A percentile compares a stretch with the other conserved stretches of the same genome.
These are phyloP conservation scores for Synchiropus splendidus DNA, from an alignment of 2,113 vertebrate genomes.

Conservation along the genomic window DNA sequence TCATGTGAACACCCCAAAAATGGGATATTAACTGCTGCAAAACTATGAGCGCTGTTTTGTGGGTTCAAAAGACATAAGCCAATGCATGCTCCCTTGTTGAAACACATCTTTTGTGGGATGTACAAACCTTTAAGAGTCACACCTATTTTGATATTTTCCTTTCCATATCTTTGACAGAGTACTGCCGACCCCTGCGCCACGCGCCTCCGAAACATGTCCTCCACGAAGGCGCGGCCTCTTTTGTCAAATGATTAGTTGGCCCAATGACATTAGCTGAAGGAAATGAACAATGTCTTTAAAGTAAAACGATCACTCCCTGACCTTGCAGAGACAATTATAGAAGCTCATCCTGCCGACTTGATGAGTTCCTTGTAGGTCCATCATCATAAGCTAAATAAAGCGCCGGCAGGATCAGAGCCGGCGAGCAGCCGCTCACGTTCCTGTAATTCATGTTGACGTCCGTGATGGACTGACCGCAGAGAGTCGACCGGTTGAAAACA, in stretches of 20 bases:
- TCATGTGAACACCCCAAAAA: too few species aligned
- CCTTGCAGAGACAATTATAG: slow-evolving; percentile 63
- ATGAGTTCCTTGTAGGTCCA: slow-evolving; percentile 54
- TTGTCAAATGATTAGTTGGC: slow-evolving; percentile 37
- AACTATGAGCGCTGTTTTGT: too few species aligned
- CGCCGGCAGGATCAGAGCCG: slow-evolving; percentile 41
- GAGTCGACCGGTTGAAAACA: slow-evolving; percentile 30
- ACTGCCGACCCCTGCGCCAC: too few species aligned
- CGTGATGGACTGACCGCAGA: slow-evolving; percentile 35
- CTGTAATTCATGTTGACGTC: slow-evolving; percentile 43
- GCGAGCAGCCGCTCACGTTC: slow-evolving; percentile 24
- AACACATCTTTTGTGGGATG: too few species aligned
- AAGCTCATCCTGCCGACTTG: slow-evolving; percentile 35
- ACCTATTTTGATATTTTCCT: too few species aligned
- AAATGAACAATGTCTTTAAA: slow-evolving; percentile 48
- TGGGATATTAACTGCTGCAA: too few species aligned
- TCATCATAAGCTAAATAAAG: slow-evolving; percentile 56
- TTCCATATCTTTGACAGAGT: too few species aligned
- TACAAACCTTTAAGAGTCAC: too few species aligned
- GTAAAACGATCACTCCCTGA: slow-evolving; percentile 49
- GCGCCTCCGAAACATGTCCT: too few species aligned
- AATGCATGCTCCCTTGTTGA: too few species aligned
- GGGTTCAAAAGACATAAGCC: too few species aligned
- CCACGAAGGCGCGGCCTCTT: slow-evolving; percentile 23
- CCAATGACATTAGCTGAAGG: slow-evolving; percentile 44